Percentiles rank a stretch among this genome's conserved stretches.
These are phyloP conservation scores for Leptobrachium ailaonicum DNA, from an alignment of 2,113 vertebrate species.

Conservation along the genomic window DNA sequence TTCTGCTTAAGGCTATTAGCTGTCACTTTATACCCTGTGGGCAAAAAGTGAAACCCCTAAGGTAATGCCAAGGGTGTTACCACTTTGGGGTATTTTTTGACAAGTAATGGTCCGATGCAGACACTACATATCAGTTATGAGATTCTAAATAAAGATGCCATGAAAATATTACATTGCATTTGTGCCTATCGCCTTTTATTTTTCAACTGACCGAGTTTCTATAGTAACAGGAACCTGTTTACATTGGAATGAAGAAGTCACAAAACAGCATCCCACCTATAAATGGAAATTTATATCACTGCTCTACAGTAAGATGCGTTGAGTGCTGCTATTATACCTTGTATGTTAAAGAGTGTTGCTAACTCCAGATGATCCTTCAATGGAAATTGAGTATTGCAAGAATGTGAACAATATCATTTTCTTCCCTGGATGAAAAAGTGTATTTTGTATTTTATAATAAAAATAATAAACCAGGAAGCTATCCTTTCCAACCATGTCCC, in stretches of 20 bases:
- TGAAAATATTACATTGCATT: conserved; percentile 38
- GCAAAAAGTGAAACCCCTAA: conserved; percentile 43
- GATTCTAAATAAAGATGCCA: conserved; percentile 30
- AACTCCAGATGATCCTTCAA: no score
- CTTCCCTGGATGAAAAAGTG: no score
- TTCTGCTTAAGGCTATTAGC: conserved; percentile 39
- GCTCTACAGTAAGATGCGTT: no score
- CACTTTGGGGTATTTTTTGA: conserved; percentile 45
- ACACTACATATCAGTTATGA: conserved; percentile 31
- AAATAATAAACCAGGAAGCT: no score
- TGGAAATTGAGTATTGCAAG: no score
- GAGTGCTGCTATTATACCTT: neutral
- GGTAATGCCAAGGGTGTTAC: conserved; percentile 47
- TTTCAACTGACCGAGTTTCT: conserved; percentile 14
- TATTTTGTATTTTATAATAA: no score
- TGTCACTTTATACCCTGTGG: conserved; percentile 47
- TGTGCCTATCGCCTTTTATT: conserved; percentile 20
- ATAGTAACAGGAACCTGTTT: conserved; percentile 24
- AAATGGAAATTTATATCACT: neutral
- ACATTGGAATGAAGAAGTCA: conserved; percentile 16
- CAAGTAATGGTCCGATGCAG: conserved; percentile 38
- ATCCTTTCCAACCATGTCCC: no score
- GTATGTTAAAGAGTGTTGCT: neutral
- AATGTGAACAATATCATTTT: no score
- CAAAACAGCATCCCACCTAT: conserved; percentile 37